Evolutionary conservation across 2,113 vertebrate genomes (phyloP).

Genomic region (Amia ocellicauda): DNA sequence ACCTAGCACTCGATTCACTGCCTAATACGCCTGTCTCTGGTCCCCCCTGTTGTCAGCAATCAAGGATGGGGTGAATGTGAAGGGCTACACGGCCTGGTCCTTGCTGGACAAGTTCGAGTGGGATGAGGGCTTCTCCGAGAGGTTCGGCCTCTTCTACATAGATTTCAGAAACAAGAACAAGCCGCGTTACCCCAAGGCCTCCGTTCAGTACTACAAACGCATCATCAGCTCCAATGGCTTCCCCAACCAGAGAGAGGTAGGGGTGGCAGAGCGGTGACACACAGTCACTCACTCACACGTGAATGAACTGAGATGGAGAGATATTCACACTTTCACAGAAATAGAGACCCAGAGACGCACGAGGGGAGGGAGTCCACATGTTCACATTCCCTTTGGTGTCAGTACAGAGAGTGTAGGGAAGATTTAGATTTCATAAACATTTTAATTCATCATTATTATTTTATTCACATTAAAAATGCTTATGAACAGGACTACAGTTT

Average conservation of each 20-base stretch:
- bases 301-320: no score
- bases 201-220: conserved; percentile 79
- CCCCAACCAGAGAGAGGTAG: conserved; percentile 81
- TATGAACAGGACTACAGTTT: no score
- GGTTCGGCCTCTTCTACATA: conserved; percentile 85
- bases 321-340: no score
- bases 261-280: neutral
- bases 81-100: conserved; percentile 88
- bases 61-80: conserved; percentile 82
- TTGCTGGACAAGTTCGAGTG: conserved; percentile 92
- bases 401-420: no score
- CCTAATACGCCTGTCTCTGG: neutral
- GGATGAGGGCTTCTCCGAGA: conserved; percentile 85
- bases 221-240: conserved; percentile 85
- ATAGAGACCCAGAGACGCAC: no score
- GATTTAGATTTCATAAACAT: no score
- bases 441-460: no score
- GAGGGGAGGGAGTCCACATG: no score
- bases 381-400: no score
- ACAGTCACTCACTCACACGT: no score
- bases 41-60: conserved; percentile 65
- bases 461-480: no score
- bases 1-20: no score
- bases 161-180: conserved; percentile 81
- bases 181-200: conserved; percentile 85